Base-by-base conservation (phyloP, 1,140 invertebrate genomes). In the Heliconius eleuchia region DNA sequence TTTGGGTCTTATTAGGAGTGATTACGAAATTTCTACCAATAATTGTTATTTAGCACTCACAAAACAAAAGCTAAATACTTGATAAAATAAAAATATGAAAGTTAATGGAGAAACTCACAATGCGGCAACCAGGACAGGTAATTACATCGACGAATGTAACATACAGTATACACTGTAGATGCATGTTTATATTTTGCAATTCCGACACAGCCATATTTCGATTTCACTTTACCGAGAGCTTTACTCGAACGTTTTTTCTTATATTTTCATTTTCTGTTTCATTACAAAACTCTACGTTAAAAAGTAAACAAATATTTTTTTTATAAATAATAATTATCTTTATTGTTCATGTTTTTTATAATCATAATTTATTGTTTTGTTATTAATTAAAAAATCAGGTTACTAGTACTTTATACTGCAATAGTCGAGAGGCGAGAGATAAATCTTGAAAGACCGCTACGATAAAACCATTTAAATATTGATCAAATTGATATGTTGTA, bases 121-220 rank as follows among this genome's bases (percentile, higher is more conserved):
- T 30, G 60, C 60, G 27, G 60, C 60, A 66, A 66, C 13, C 60
- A 66, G 60, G 60, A 66, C 60, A 66, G 50, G 39, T 50, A 50
- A 73, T 73, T 46, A 42, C 72, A 23, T 13, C 50, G 39, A 73
- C 72, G 72, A 73, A 46, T 42, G n/a, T 27, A 46, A 50, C 72
- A 46, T 73, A 73, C 50, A 73, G 27, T 73, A 19, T 50, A 46
- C 19, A 18, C 37, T 57, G 55, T 57, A 23, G 11, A 30, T 66
- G 60, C 60, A 30, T 66, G 11, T 66, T 66, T 66, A 66, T 66
- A 66, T 66, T 66, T 27, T 27, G 30, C 18, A 27, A 66, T 66
- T 30, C 60, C 5, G 60, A 11, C 60, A 30, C 23, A 66, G 23
- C 60, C 7, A n/a, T 66, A 8, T 27, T 66, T 66, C 60, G 60